These are phyloP conservation scores for Scleropages formosus DNA, from an alignment of 2,797 vertebrate species.

Conservation along the genomic window DNA sequence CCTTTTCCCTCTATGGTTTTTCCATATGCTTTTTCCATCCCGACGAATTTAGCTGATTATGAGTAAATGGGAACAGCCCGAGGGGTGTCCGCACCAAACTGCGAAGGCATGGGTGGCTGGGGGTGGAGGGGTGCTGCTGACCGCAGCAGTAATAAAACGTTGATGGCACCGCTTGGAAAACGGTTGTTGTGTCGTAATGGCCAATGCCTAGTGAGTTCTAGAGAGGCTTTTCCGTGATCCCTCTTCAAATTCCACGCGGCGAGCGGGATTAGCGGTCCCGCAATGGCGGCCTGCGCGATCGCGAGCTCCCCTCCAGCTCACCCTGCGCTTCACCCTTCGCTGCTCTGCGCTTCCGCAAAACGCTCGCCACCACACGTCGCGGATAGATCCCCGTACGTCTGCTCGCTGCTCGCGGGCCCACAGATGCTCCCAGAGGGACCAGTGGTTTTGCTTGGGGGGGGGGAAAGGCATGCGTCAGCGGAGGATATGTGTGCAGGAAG, in stretches of 20 bases:
- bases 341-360: neutral
- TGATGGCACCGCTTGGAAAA: neutral
- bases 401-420: neutral
- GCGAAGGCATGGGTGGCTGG: neutral
- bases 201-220: neutral
- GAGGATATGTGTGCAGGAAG: neutral
- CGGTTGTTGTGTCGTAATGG: neutral
- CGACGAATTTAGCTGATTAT: no score
- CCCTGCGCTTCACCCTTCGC: neutral
- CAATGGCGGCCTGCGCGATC: neutral
- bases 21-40: no score
- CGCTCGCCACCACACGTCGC: neutral
- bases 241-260: neutral
- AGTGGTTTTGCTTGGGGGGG: neutral
- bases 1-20: no score
- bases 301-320: neutral
- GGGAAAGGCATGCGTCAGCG: neutral
- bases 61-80: no score
- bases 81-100: neutral
- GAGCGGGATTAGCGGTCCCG: neutral
- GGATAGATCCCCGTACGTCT: neutral
- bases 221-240: neutral
- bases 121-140: no score
- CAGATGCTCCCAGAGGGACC: neutral
- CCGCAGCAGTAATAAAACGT: neutral